phyloP scores from a whole-genome alignment of 2,888 invertebrate genomes.

The Lochmaea crataegi region DNA sequence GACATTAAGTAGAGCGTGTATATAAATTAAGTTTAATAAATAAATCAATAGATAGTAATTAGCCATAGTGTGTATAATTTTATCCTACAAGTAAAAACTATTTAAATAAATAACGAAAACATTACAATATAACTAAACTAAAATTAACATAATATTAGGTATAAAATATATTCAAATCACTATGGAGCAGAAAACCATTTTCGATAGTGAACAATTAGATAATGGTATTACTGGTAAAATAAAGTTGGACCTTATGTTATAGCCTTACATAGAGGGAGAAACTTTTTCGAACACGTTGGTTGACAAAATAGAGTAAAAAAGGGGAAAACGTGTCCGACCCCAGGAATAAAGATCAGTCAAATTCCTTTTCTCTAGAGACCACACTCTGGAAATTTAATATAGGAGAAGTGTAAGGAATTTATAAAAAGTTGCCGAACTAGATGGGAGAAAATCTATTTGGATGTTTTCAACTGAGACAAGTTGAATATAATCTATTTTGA shows the following conservation, averaged over 20 bases:
- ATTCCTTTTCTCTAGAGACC: slow-evolving; percentile 49
- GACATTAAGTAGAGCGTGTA: no score
- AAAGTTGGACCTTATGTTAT: not conserved
- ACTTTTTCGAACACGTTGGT: slow-evolving; percentile 42
- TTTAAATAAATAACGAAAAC: no score
- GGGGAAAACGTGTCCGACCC: slow-evolving; percentile 43
- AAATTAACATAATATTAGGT: no score
- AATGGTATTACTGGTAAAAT: not conserved
- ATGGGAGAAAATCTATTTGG: slow-evolving; percentile 12
- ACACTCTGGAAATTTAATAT: slow-evolving; percentile 54
- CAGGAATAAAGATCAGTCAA: slow-evolving; percentile 52
- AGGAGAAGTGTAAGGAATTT: slow-evolving; percentile 51
- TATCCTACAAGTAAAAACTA: no score
- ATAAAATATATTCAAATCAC: no score
- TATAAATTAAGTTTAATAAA: no score
- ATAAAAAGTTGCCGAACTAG: slow-evolving; percentile 46
- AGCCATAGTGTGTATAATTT: no score
- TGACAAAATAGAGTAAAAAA: slow-evolving; percentile 47
- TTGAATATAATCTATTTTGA: slow-evolving; percentile 10
- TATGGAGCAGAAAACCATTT: no score
- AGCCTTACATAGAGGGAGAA: slow-evolving; percentile 15
- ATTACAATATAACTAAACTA: no score
- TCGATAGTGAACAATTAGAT: no score
- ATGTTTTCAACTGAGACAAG: slow-evolving; percentile 6
- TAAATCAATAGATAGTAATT: no score